Conservation (phyloP, 2,888 invertebrate species). For the Ptychoptera albimana region DNA sequence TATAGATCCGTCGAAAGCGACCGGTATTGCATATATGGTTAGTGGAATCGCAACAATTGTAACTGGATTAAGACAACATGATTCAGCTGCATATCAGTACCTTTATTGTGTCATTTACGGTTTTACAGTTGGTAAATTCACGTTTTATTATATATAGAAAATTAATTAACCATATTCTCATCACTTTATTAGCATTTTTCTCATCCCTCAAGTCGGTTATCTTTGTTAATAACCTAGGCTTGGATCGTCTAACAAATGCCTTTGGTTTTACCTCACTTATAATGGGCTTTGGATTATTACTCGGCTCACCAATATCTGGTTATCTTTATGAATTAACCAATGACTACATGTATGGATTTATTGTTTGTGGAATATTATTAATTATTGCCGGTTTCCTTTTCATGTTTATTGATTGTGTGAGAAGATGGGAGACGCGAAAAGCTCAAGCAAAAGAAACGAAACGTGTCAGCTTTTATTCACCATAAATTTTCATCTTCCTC, state of each 20-base stretch:
- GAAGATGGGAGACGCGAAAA: background rate
- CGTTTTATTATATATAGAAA: background rate
- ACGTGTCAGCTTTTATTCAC: too few species aligned
- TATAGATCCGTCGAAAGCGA: constrained; percentile 15
- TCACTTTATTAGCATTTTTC: constrained; percentile 50
- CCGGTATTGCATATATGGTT: constrained; percentile 24
- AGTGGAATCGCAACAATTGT: constrained; percentile 39
- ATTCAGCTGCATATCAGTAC: constrained; percentile 19
- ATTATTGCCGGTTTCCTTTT: constrained; percentile 13
- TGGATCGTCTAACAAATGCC: constrained; percentile 62
- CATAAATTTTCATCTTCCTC: too few species aligned
- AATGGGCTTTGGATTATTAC: constrained; percentile 55
- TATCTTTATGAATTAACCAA: constrained; percentile 15
- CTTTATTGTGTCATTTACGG: constrained; percentile 19
- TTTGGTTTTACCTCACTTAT: constrained; percentile 60
- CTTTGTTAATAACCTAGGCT: constrained; percentile 56
- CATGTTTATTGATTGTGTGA: background rate
- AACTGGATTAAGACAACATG: constrained; percentile 40
- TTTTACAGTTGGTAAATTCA: constrained; percentile 19
- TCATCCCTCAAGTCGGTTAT: constrained; percentile 60
- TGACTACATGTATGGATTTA: constrained; percentile 15
- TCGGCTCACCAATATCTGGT: constrained; percentile 37
- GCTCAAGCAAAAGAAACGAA: too few species aligned
- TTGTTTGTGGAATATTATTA: constrained; percentile 20
- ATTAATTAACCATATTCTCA: constrained; percentile 3